These are phyloP conservation scores for Margaritifera margaritifera DNA, from an alignment of 2,888 invertebrate genomes.

Conservation along the genomic window DNA sequence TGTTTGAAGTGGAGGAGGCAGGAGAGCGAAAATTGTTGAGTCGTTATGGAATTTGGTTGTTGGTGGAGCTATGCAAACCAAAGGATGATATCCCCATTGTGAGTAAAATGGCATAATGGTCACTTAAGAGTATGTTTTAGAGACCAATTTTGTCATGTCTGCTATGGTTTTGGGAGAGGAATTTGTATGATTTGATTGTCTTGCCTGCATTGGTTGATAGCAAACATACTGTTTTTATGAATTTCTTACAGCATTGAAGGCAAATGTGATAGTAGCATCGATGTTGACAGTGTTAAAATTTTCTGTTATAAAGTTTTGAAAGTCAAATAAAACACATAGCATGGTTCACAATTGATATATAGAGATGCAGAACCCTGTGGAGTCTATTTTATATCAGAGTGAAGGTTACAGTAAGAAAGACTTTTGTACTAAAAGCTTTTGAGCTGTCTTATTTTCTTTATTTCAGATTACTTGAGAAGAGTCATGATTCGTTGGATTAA, in stretches of 20 bases:
- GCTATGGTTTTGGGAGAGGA: constrained; percentile 8
- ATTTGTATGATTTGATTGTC: neutral
- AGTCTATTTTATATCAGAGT: neutral
- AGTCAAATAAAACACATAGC: too few relatives aligned
- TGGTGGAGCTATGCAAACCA: constrained; percentile 87
- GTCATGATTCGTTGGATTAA: too few relatives aligned
- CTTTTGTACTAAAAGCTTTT: neutral
- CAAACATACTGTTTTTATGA: too few relatives aligned
- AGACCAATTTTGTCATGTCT: neutral
- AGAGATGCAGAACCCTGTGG: too few relatives aligned
- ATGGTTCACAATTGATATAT: too few relatives aligned
- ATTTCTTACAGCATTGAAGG: too few relatives aligned
- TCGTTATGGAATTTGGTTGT: constrained; percentile 94
- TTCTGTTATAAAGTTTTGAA: too few relatives aligned
- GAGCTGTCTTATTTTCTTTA: neutral
- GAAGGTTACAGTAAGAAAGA: neutral
- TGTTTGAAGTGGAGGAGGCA: constrained; percentile 62
- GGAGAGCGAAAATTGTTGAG: constrained; percentile 70
- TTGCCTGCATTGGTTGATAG: neutral
- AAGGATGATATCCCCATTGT: constrained; percentile 74
- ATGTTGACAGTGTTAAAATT: too few relatives aligned
- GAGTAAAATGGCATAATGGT: constrained; percentile 29
- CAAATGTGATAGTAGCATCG: neutral
- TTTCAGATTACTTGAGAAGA: too few relatives aligned
- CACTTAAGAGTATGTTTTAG: neutral